These are phyloP conservation scores for Tetramorium simillimum DNA, from an alignment of 1,140 invertebrate species.

Conservation along the genomic window DNA sequence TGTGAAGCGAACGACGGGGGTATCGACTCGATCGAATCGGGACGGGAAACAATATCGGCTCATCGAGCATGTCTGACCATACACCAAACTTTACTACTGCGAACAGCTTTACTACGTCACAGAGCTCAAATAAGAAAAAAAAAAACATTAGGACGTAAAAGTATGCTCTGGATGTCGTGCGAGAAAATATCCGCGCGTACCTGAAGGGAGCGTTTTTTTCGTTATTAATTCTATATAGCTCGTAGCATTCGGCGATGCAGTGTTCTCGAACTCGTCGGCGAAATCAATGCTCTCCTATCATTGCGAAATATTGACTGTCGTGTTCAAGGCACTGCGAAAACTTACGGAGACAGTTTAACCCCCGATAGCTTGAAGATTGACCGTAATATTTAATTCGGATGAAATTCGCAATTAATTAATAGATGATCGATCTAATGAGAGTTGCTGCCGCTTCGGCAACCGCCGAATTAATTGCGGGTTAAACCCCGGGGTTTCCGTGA, in stretches of 20 bases:
- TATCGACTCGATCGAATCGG: constrained; percentile 23
- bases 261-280: background rate
- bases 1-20: background rate
- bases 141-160: constrained; percentile 12
- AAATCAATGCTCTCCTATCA: background rate
- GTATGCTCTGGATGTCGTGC: background rate
- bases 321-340: background rate
- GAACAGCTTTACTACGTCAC: constrained; percentile 1
- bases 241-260: background rate
- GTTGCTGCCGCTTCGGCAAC: background rate
- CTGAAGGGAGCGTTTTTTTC: constrained; percentile 1
- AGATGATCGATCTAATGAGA: background rate
- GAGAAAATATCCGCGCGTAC: background rate
- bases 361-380: background rate
- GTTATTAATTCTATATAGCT: constrained; percentile 25
- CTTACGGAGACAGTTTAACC: constrained; percentile 1
- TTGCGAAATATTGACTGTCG: background rate
- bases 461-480: background rate
- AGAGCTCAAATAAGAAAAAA: constrained; percentile 15
- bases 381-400: background rate
- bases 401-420: constrained; percentile 5
- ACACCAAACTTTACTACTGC: constrained; percentile 34
- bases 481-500: constrained; percentile 4
- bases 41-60: constrained; percentile 29
- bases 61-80: constrained; percentile 37